phyloP scores from a whole-genome alignment of 2,888 invertebrate genomes.

The Coelopa pilipes region DNA sequence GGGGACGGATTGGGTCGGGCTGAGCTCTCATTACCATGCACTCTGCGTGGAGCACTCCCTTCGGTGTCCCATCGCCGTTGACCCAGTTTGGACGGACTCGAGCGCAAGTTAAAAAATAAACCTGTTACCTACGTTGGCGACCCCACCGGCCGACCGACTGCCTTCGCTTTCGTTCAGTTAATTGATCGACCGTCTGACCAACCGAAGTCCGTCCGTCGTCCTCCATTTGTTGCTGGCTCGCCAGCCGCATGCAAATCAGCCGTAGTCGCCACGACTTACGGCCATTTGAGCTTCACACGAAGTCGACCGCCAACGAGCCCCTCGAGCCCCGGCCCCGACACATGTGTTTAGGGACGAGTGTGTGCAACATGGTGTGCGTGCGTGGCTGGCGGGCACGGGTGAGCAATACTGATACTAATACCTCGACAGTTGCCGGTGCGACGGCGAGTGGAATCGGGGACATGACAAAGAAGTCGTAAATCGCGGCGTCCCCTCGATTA shows the following conservation, averaged over 20 bases:
- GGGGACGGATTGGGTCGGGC: too few relatives aligned
- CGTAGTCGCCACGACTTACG: neutral
- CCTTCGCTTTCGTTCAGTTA: slow-evolving; percentile 30
- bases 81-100: slow-evolving; percentile 25
- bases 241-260: neutral
- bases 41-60: too few relatives aligned
- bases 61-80: slow-evolving; percentile 14
- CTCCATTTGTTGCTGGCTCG: neutral
- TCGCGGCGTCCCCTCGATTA: too few relatives aligned
- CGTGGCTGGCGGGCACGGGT: too few relatives aligned
- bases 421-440: too few relatives aligned
- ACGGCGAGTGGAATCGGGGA: too few relatives aligned
- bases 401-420: too few relatives aligned
- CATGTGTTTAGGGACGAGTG: neutral
- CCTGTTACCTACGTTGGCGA: slow-evolving; percentile 16
- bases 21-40: too few relatives aligned
- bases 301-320: neutral
- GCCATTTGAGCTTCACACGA: slow-evolving; percentile 1
- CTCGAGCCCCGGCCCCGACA: neutral
- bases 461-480: too few relatives aligned
- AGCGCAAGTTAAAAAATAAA: slow-evolving; percentile 18
- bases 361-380: too few relatives aligned
- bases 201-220: neutral
- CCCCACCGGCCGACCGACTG: neutral
- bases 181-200: slow-evolving; percentile 7